These are phyloP conservation scores for Hipposideros armiger DNA, from an alignment of 2,113 vertebrate species.

Conservation along the genomic window DNA sequence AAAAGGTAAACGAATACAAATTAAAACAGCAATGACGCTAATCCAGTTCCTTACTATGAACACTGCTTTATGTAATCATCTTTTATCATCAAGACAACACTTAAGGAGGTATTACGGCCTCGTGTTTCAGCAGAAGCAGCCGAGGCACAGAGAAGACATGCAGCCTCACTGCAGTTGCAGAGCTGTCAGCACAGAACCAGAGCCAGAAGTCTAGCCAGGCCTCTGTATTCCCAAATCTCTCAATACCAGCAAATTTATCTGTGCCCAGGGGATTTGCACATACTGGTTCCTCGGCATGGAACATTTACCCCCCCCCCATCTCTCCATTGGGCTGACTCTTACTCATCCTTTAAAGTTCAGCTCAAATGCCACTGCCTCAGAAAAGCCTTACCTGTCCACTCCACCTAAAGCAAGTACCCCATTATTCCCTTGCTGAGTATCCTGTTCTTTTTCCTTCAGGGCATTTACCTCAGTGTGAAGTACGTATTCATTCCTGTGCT, in stretches of 20 bases:
- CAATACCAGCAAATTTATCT: neutral
- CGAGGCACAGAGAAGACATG: neutral
- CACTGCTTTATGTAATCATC: neutral
- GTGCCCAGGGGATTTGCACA: neutral
- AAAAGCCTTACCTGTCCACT: neutral
- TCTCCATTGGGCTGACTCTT: neutral
- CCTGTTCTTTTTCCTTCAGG: neutral
- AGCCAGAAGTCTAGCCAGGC: neutral
- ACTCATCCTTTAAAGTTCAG: neutral
- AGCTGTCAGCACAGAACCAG: neutral
- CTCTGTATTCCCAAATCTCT: neutral
- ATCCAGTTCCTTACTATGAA: no score
- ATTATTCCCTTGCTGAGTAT: neutral
- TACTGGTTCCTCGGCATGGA: neutral
- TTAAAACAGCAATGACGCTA: fast-evolving
- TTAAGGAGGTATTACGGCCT: neutral
- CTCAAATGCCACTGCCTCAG: neutral
- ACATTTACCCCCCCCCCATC: neutral
- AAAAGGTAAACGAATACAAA: neutral
- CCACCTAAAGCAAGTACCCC: neutral
- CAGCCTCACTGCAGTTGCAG: no score
- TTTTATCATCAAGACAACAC: neutral
- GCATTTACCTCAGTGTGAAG: neutral
- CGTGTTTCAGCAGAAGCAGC: neutral
- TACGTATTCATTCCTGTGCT: neutral